These are phyloP conservation scores for Drosophila buzzatii DNA, from an alignment of 2,888 invertebrate genomes.

Conservation along the genomic window DNA sequence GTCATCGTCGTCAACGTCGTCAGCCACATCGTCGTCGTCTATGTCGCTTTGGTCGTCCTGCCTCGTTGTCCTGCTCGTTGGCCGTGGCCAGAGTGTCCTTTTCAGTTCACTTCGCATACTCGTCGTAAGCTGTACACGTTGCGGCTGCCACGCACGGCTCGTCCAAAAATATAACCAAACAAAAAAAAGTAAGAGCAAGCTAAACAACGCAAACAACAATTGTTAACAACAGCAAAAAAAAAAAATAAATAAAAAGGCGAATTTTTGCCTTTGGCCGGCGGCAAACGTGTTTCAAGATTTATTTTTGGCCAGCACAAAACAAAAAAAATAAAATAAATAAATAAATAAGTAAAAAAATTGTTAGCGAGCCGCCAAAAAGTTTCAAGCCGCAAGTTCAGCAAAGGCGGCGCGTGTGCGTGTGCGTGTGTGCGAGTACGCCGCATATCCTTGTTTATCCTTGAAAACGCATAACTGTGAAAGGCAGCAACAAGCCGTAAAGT, in stretches of 20 bases:
- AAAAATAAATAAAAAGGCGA: neutral
- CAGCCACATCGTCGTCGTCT: neutral
- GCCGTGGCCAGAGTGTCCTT: conserved; percentile 53
- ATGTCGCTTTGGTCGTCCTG: conserved; percentile 12
- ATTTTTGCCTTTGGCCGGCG: conserved; percentile 34
- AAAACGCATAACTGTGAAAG: conserved; percentile 46
- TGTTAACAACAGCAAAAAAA: conserved; percentile 35
- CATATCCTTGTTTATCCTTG: conserved; percentile 57
- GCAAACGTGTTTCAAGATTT: conserved; percentile 37
- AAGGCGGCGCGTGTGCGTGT: conserved; percentile 24
- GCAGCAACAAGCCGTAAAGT: conserved; percentile 53
- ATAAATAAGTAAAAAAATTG: too few species aligned
- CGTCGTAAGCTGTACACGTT: conserved; percentile 79
- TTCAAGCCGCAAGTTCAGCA: conserved; percentile 37
- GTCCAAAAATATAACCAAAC: neutral
- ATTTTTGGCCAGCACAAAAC: conserved; percentile 21
- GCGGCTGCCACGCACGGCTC: conserved; percentile 54
- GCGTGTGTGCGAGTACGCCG: conserved; percentile 18
- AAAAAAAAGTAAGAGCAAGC: neutral
- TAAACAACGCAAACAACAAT: conserved; percentile 19
- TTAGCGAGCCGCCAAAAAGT: conserved; percentile 33
- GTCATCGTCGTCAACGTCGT: conserved; percentile 30
- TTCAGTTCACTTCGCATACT: conserved; percentile 82
- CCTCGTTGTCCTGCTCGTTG: conserved; percentile 29
- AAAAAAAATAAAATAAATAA: neutral